phyloP scores from a whole-genome alignment of 2,888 invertebrate species.

The Halictus ligatus region DNA sequence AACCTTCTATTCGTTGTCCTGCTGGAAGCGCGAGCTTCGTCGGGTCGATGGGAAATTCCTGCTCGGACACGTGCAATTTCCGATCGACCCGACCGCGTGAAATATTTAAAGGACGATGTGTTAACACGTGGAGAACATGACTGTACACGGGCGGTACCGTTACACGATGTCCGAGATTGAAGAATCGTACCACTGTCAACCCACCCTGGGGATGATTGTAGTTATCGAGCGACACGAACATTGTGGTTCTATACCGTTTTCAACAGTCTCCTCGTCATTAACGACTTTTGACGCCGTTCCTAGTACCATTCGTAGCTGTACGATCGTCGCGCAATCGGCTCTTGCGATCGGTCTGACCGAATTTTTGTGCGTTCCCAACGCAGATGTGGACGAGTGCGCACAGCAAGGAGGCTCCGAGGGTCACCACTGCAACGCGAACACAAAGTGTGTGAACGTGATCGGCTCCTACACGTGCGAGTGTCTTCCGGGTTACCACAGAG shows the following conservation, averaged over 20 bases:
- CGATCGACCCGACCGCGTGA: conserved; percentile 31
- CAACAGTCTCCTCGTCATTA: not conserved
- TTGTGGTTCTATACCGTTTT: not conserved
- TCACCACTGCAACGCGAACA: conserved; percentile 94
- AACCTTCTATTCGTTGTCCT: conserved; percentile 15
- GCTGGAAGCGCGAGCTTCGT: conserved; percentile 6
- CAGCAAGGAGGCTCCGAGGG: conserved; percentile 91
- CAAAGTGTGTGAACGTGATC: conserved; percentile 92
- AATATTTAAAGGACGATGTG: conserved; percentile 40
- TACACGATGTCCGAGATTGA: not conserved
- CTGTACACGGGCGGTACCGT: not conserved
- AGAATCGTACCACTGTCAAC: not conserved
- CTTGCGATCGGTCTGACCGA: not conserved
- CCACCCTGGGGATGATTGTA: not conserved
- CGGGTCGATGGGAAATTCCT: conserved; percentile 37
- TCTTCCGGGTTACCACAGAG: conserved; percentile 90
- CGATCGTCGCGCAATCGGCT: not conserved
- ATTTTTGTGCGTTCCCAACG: not conserved
- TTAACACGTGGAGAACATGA: conserved; percentile 23
- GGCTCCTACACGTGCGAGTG: conserved; percentile 95
- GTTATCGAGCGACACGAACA: not conserved
- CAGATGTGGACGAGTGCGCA: conserved; percentile 95
- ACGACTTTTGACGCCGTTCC: not conserved
- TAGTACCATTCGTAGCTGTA: not conserved
- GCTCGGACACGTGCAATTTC: conserved; percentile 24